Evolutionary conservation across 2,113 vertebrate species (phyloP), one percentile per base, ranked within the genome.

Genomic region (Hemiprocne comata): DNA sequence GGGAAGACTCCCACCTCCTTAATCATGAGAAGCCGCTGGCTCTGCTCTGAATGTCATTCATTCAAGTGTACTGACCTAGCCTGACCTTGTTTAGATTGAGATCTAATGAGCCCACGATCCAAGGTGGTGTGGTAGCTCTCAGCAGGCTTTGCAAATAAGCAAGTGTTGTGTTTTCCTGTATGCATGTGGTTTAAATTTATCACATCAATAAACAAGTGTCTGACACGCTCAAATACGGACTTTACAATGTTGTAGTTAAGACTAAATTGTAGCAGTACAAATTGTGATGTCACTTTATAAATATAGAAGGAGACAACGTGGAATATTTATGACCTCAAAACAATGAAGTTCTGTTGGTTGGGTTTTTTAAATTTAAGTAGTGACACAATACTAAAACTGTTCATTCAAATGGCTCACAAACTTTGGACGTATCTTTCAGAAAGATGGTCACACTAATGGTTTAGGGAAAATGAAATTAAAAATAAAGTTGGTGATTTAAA

Each of bases 151-250:
- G 91, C 93, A 92, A 93, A 96, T 81, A 94, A 92, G 95, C 80
- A 79, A 77, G 85, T 85, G 85, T 85, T 84, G 94, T 92, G 78
- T 89, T 96, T 95, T 96, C 50, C 58, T 40, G 26, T 3, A 24
- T 85, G 74, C 94, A 95, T 73, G 51, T 96, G 91, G 89, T 94
- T 96, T 95, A 70, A 72, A 96, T 96, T 94, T 96, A 90, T 94
- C 87, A 71, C 70, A 7, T 91, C 95, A 89, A 94, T 95, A 96
- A 97, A 96, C 93, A 94, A 96, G 94, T 94, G 95, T 93, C 95
- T 90, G 60, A 13, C 79, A 23, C 1, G 11, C 82, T 90, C 64
- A 65, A 42, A 77, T 72, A 29, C 5, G 53, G 90, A 34, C 93
- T 95, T 96, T 92, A 95, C 90, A 75, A 46, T 48, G 79, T 71